Evolutionary conservation across 2,797 vertebrate genomes (phyloP).

Genomic region (Peromyscus melanophrys): DNA sequence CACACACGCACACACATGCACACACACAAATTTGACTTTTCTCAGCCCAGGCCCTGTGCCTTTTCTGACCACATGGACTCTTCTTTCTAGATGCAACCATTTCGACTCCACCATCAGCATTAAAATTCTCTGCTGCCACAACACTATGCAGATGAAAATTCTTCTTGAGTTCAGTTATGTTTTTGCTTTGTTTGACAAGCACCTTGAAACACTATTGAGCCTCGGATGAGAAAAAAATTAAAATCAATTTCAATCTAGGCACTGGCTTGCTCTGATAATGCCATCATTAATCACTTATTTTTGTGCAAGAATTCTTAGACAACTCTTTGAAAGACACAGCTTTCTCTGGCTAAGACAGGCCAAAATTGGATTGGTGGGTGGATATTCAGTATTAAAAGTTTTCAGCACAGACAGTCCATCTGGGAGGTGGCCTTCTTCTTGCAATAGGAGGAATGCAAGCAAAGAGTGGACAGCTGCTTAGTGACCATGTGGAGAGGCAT

Average conservation of each 20-base stretch:
- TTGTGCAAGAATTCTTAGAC: slow-evolving; percentile 27
- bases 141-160: slow-evolving; percentile 4
- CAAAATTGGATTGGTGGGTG: neutral
- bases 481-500: neutral
- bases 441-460: neutral
- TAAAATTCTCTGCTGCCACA: neutral
- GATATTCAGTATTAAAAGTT: neutral
- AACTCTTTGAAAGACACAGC: slow-evolving; percentile 19
- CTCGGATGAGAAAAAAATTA: slow-evolving; percentile 64
- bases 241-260: slow-evolving; percentile 74
- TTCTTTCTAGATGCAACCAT: neutral
- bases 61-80: neutral
- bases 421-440: neutral
- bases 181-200: slow-evolving; percentile 54
- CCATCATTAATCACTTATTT: slow-evolving; percentile 62
- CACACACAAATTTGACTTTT: neutral
- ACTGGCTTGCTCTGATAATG: neutral
- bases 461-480: neutral
- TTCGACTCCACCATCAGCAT: neutral
- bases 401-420: neutral
- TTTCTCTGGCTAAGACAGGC: neutral
- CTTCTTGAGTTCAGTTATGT: slow-evolving; percentile 2
- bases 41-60: neutral
- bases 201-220: slow-evolving; percentile 44
- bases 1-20: neutral